These are phyloP conservation scores for Tiliqua scincoides DNA, from an alignment of 2,113 vertebrate species.

Conservation along the genomic window DNA sequence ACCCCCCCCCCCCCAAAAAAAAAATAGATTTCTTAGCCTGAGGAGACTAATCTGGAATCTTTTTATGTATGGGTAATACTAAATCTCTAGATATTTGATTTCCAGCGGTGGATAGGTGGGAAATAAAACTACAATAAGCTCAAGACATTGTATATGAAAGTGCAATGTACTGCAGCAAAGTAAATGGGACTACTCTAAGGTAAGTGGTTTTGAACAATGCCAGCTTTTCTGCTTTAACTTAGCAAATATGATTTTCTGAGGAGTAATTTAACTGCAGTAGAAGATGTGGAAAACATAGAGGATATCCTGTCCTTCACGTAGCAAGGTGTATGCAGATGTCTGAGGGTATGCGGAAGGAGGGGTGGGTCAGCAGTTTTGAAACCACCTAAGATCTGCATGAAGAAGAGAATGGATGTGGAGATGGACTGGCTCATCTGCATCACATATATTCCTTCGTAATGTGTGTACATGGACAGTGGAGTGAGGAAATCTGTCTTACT, in stretches of 20 bases:
- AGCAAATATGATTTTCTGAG: neutral
- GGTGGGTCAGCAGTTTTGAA: neutral
- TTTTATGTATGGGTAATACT: neutral
- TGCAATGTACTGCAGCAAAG: neutral
- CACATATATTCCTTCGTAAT: neutral
- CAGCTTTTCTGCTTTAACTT: neutral
- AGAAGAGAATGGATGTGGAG: neutral
- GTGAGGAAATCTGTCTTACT: neutral
- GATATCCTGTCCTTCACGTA: neutral
- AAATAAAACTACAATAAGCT: neutral
- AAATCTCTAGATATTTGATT: neutral
- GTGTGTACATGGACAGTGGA: neutral
- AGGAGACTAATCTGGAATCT: neutral
- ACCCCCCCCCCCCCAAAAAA: too few relatives aligned
- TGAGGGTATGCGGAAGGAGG: neutral
- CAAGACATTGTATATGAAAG: neutral
- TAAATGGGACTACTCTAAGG: neutral
- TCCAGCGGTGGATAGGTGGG: neutral
- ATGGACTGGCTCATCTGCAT: neutral
- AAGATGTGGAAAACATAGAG: neutral
- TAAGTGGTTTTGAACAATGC: neutral
- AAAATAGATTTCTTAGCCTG: neutral
- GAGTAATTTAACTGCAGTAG: neutral
- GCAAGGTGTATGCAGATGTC: neutral
- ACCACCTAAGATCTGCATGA: neutral